phyloP scores from a whole-genome alignment of 2,888 invertebrate genomes.

The Rotaria sp. region DNA sequence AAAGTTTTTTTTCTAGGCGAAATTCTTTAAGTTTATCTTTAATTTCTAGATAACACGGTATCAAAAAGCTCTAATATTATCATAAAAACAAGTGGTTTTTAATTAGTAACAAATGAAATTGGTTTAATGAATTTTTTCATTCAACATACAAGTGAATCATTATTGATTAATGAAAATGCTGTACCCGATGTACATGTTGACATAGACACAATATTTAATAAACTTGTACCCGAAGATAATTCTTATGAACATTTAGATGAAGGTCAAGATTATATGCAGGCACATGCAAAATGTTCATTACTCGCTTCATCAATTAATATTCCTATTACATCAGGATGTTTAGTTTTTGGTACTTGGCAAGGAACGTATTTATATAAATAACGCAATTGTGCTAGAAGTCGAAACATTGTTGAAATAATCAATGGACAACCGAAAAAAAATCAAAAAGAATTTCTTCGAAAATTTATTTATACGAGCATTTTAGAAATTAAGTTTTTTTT shows the following conservation, averaged over 20 bases:
- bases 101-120: conserved; percentile 88
- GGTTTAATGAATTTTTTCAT: conserved; percentile 94
- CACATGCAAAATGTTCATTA: conserved; percentile 84
- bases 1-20: not conserved
- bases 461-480: not conserved
- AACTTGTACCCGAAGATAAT: conserved; percentile 91
- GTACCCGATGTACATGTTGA: conserved; percentile 67
- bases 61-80: too few relatives aligned
- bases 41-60: conserved; percentile 64
- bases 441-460: not conserved
- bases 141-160: conserved; percentile 92
- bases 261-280: conserved; percentile 70
- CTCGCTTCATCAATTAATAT: conserved; percentile 87
- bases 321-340: conserved; percentile 87
- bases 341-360: conserved; percentile 92
- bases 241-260: conserved; percentile 92
- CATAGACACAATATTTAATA: conserved; percentile 98
- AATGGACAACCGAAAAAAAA: conserved; percentile 12
- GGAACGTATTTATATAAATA: conserved; percentile 97
- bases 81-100: too few relatives aligned
- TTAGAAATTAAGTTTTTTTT: not conserved
- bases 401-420: conserved; percentile 11
- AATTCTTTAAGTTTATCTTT: conserved; percentile 58
- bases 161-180: conserved; percentile 73
- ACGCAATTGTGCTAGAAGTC: conserved; percentile 72